Conservation (phyloP, 2,113 vertebrate species). For the Callionymus lyra region DNA sequence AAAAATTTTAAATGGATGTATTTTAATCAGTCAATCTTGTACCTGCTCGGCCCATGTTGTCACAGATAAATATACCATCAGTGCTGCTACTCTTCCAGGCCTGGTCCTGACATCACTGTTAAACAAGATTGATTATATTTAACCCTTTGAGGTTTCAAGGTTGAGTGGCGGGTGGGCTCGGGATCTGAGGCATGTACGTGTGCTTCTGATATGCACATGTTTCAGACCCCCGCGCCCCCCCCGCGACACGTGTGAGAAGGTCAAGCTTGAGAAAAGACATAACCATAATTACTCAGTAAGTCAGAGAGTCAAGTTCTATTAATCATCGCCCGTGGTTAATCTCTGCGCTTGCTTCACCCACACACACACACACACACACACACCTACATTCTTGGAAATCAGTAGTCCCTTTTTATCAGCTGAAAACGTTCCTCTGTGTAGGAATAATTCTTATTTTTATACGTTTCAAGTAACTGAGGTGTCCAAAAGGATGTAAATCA, state of each 20-base stretch:
- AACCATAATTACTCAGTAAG: slow-evolving; percentile 63
- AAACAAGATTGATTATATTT: slow-evolving; percentile 70
- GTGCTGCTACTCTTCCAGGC: slow-evolving; percentile 44
- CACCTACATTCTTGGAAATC: slow-evolving; percentile 8
- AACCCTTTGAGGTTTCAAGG: slow-evolving; percentile 68
- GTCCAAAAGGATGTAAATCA: too few relatives aligned
- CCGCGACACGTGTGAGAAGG: slow-evolving; percentile 52
- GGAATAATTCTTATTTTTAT: too few relatives aligned
- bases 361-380: slow-evolving; percentile 11
- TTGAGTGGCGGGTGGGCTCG: slow-evolving; percentile 55
- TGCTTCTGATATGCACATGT: slow-evolving; percentile 53
- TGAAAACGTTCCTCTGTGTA: too few relatives aligned
- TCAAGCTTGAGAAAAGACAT: slow-evolving; percentile 63
- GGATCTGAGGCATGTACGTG: slow-evolving; percentile 40
- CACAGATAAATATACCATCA: too few relatives aligned
- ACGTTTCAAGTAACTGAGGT: too few relatives aligned
- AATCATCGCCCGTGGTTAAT: slow-evolving; percentile 59
- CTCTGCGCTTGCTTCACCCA: slow-evolving; percentile 55
- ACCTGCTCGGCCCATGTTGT: too few relatives aligned
- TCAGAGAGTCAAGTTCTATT: slow-evolving; percentile 67
- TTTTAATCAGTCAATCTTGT: too few relatives aligned
- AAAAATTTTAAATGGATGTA: too few relatives aligned
- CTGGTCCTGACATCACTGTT: slow-evolving; percentile 61
- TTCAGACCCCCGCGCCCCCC: slow-evolving; percentile 43
- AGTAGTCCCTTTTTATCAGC: slow-evolving; percentile 6